These are phyloP conservation scores for Apis florea DNA, from an alignment of 1,140 invertebrate genomes.

Conservation along the genomic window DNA sequence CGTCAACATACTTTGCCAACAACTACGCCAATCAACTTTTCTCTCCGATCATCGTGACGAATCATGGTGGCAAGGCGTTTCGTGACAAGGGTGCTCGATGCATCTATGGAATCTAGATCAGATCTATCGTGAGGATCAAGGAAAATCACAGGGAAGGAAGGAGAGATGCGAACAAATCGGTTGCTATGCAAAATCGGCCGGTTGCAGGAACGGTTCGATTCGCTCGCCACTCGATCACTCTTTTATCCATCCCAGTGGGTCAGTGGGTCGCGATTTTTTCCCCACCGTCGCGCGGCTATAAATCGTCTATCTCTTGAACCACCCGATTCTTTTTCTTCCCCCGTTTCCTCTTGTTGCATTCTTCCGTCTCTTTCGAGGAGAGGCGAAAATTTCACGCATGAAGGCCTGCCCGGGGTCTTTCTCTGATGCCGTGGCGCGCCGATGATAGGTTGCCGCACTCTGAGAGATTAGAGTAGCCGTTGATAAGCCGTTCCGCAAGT, in stretches of 20 bases:
- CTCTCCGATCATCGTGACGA: slow-evolving; percentile 30
- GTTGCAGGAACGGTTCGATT: slow-evolving; percentile 22
- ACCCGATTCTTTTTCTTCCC: not conserved
- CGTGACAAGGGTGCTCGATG: slow-evolving; percentile 2
- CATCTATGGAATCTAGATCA: slow-evolving; percentile 27
- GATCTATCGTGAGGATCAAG: not conserved
- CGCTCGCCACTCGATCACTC: not conserved
- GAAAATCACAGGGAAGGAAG: not conserved
- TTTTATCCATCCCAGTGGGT: slow-evolving; percentile 54
- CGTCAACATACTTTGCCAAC: not conserved
- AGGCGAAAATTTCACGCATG: slow-evolving; percentile 40
- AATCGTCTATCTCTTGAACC: slow-evolving; percentile 5
- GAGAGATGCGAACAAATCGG: slow-evolving; percentile 16
- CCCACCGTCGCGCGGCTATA: not conserved
- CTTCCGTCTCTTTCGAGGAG: not conserved
- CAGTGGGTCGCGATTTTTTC: slow-evolving; percentile 58
- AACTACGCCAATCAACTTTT: no score
- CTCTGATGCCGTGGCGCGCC: not conserved
- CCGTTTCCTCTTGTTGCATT: slow-evolving; percentile 18
- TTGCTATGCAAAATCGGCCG: not conserved
- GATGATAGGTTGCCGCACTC: slow-evolving; percentile 38
- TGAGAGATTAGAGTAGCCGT: slow-evolving; percentile 3
- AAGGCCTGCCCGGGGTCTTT: not conserved
- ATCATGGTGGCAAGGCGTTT: slow-evolving; percentile 8
- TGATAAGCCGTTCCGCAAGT: slow-evolving; percentile 12